Percentiles rank a stretch among this genome's conserved stretches.
These are phyloP conservation scores for Chouioia cunea DNA, from an alignment of 2,888 invertebrate species.

Conservation along the genomic window DNA sequence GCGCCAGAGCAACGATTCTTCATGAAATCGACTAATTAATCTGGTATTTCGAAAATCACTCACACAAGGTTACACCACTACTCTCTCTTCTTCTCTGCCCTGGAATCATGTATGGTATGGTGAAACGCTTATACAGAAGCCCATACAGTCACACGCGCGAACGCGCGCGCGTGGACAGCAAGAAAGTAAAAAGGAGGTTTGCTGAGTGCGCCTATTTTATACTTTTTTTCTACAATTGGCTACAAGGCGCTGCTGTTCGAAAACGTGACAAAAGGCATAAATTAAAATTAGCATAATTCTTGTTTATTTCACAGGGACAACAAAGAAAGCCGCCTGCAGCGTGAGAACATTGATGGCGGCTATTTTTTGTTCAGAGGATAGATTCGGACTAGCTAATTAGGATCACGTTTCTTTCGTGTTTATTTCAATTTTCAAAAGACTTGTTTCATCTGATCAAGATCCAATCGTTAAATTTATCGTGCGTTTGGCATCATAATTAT, in stretches of 20 bases:
- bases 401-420: slow-evolving; percentile 17
- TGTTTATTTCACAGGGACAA: slow-evolving; percentile 45
- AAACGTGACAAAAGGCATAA: slow-evolving; percentile 56
- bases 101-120: no score
- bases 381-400: slow-evolving; percentile 36
- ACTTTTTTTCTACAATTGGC: slow-evolving; percentile 3
- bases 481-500: no score
- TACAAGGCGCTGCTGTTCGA: slow-evolving; percentile 40
- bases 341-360: slow-evolving; percentile 52
- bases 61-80: not conserved
- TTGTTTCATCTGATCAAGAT: no score
- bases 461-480: no score
- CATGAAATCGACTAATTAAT: slow-evolving; percentile 61
- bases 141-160: not conserved
- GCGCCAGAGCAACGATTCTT: slow-evolving; percentile 44
- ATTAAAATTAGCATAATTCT: slow-evolving; percentile 63
- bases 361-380: slow-evolving; percentile 34
- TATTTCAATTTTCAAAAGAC: slow-evolving; percentile 15
- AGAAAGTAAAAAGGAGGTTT: not conserved
- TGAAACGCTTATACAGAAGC: not conserved
- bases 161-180: not conserved
- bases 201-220: not conserved
- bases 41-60: slow-evolving; percentile 56
- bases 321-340: slow-evolving; percentile 61
- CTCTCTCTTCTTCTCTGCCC: no score